Evolutionary conservation across 1,140 invertebrate species (phyloP), one percentile per base, ranked within the genome.

Genomic region (Vanessa tameamea): DNA sequence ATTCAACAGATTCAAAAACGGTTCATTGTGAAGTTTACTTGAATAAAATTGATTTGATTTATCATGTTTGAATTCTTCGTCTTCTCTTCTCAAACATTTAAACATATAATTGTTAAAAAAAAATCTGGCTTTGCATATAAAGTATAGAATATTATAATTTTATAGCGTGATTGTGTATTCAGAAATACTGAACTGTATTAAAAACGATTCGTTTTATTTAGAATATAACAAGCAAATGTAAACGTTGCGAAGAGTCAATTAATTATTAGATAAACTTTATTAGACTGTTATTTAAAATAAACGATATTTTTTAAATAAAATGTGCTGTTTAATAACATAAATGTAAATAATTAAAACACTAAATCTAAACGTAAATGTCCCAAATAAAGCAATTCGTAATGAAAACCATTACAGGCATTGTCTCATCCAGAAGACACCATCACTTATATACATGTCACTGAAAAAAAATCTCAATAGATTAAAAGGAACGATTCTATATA

Each of bases 321-420:
- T 77, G 82, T 84, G 85, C 73, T 69, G 80, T 82, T 84, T 85
- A 88, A 83, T 85, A 65, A 73, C 69, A 82, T 81, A 85, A 68
- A 20, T 69, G 51, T 59, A 87, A 76, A 86, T 84, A 88, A 83
- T 68, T 57, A 57, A 57, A 68, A 47, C 20, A 69, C 53, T 69
- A 43, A 69, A 59, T 55, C 43, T 12, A 43, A 69, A 43, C 31
- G 53, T 55, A 59, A 67, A 69, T 16, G 55, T 47, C 55, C 67
- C 67, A 47, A 47, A 59, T 43, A 59, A 69, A 47, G 31, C 23
- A 47, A 12, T 69, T 59, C 53, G 43, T 37, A 47, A 69, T 69
- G 50, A 57, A 47, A 68, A 57, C 16, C 26, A 61, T 61, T 61
- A 9, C 26, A 23, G 14, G 3, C 57, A 37, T 61, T n/a, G 9